These are phyloP conservation scores for Drosophila virilis DNA, from an alignment of 1,140 invertebrate genomes.

Conservation along the genomic window DNA sequence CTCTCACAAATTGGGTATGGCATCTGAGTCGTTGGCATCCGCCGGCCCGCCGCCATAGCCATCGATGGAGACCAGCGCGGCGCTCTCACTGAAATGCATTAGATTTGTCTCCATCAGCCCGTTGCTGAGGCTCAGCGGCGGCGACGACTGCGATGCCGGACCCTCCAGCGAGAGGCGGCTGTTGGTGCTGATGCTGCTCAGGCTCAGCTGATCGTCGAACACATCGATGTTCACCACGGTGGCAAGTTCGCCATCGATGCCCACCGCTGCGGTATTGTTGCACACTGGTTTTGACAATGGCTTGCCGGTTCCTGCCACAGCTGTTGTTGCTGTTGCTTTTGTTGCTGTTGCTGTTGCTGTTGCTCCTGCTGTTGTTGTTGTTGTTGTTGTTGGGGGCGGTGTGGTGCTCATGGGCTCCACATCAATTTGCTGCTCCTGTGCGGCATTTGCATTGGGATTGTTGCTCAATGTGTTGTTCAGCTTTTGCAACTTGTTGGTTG, in stretches of 20 bases:
- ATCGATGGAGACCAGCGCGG: slow-evolving; percentile 87
- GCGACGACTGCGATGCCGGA: slow-evolving; percentile 88
- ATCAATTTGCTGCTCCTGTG: slow-evolving; percentile 11
- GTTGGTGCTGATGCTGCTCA: slow-evolving; percentile 92
- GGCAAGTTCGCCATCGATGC: slow-evolving; percentile 50
- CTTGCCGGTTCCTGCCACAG: neutral
- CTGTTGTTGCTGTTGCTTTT: slow-evolving; percentile 14
- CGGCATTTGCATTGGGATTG: slow-evolving; percentile 43
- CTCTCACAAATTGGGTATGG: slow-evolving; percentile 74
- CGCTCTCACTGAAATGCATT: slow-evolving; percentile 88
- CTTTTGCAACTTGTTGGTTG: neutral
- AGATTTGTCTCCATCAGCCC: slow-evolving; percentile 89
- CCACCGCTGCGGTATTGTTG: slow-evolving; percentile 32
- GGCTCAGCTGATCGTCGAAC: slow-evolving; percentile 91
- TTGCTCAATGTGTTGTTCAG: slow-evolving; percentile 27
- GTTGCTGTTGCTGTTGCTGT: neutral
- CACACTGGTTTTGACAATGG: neutral
- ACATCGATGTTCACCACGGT: slow-evolving; percentile 83
- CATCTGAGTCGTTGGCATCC: neutral
- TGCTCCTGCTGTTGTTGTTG: slow-evolving; percentile 4
- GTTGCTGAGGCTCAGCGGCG: slow-evolving; percentile 86
- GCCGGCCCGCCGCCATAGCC: slow-evolving; percentile 85
- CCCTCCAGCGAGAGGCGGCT: slow-evolving; percentile 90
- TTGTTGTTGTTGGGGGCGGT: slow-evolving; percentile 19
- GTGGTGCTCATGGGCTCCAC: slow-evolving; percentile 47